phyloP scores from a whole-genome alignment of 1,140 invertebrate species.

The Dolichoris vasculosae region DNA sequence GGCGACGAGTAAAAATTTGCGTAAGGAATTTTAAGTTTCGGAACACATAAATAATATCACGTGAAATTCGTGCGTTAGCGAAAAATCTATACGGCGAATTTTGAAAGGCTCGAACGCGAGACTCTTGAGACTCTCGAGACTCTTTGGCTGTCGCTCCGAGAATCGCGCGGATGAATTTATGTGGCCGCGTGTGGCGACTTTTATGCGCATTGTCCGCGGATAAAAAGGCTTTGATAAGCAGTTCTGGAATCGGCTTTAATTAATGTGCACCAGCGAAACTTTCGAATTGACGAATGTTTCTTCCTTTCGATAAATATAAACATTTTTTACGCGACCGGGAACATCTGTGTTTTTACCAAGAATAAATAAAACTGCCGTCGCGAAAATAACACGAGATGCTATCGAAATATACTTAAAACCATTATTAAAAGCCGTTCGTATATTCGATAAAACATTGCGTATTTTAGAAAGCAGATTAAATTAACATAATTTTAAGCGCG shows the following conservation, averaged over 20 bases:
- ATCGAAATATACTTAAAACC: constrained; percentile 25
- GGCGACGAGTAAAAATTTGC: constrained; percentile 42
- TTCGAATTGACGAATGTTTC: constrained; percentile 16
- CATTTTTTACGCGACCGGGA: not conserved
- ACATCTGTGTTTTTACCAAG: not conserved
- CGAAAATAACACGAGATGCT: constrained; percentile 22
- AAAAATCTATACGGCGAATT: constrained; percentile 39
- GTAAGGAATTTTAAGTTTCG: constrained; percentile 49
- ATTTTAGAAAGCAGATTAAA: constrained; percentile 12
- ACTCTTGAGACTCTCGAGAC: too few species aligned
- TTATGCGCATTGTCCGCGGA: not conserved
- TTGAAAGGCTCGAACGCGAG: not conserved
- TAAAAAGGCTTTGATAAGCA: constrained; percentile 33
- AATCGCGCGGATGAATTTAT: constrained; percentile 50
- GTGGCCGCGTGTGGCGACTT: not conserved
- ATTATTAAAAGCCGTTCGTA: constrained; percentile 13
- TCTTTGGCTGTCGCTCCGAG: constrained; percentile 11
- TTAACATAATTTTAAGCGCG: not conserved
- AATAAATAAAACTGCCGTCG: not conserved
- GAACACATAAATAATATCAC: constrained; percentile 45
- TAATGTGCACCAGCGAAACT: constrained; percentile 23
- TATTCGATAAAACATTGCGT: not conserved
- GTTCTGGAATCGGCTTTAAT: constrained; percentile 40
- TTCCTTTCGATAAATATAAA: constrained; percentile 1
- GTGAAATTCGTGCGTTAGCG: constrained; percentile 28